Base-by-base conservation (phyloP, 2,888 invertebrate genomes). In the Leptogaster cylindrica region DNA sequence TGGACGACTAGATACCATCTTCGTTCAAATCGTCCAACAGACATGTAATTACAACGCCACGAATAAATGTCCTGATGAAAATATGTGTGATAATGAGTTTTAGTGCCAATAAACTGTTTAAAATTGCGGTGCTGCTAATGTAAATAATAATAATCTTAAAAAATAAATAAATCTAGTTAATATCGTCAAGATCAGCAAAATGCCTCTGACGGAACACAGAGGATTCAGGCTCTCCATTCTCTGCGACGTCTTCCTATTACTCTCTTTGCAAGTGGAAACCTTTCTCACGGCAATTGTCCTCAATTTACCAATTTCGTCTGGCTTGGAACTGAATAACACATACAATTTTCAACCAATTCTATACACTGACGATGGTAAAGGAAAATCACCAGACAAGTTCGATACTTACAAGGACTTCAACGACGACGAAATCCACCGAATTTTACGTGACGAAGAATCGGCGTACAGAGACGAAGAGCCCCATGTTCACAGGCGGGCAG, bases 371-470 rank as follows among this genome's bases (percentile, higher is more conserved):
- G 28, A 39, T 10, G 52, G 66, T 12, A 58, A 27, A 18, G 28
- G 46, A 3, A 48, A 66, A 39, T n/a, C 31, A n/a, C 16, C 50
- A 5, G 63, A 67, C 16, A 46, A 64, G 12, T 67, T 66, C 48
- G 70, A 68, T 63, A 25, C 36, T n/a, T 65, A 65, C 31, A 64
- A 65, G 28, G 68, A 65, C 12, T 67, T 64, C 25, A 70, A 41
- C 20, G 66, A 65, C 41, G 77, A 76, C 36, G 78, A 76, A 10
- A 77, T 80, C 66, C 81, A 79, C 44, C 76, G 79, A 39, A 78
- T 80, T 68, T 68, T 80, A 33, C 73, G 80, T 50, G 79, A 80
- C 67, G 79, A 80, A 58, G 80, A 77, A 33, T 75, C 78, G 6
- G 74, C 74, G 66, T 77, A 75, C 64, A 73, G 77, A 2, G 73